Evolutionary conservation across 2,888 invertebrate genomes (phyloP), one percentile per base, ranked within the genome.

Genomic region (Pollenia amentaria): DNA sequence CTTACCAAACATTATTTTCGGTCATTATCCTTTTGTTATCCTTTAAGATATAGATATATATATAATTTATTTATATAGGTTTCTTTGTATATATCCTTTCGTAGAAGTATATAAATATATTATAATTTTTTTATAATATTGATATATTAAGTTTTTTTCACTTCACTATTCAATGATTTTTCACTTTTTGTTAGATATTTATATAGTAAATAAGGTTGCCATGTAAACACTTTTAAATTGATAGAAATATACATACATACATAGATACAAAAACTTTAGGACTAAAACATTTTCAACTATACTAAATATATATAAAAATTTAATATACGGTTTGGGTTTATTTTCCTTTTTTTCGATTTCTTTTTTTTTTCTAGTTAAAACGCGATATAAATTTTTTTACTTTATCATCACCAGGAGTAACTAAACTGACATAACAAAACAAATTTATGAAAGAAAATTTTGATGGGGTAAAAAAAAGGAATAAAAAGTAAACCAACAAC

Each of bases 1-100:
- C 88, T 85, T 85, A 88, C 88, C 88, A 82, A 87, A 67, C 77
- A 53, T 48, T 84, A 72, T 70, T 75, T 88, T 88, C 84, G 85
- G 83, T 88, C 89, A 91, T 89, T 90, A 90, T 90, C 90, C 89
- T 91, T 89, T 88, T 89, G 88, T 91, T 91, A 92, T 92, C 90
- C 91, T 90, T 89, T 55, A 77, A 46, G 51, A 53, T 44, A 53
- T 48, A 64, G 53, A 51, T 65, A 14, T 42, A 29, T 51, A 7
- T 67, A 12, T 42, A 29, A 29, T 46, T 18, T 6, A 16, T n/a
- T 29, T 29, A 21, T n/a, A 57, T 10, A 38, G 29, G 10, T 62
- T 40, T 62, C 29, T 29, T 29, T 18, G 38, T 42, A 12, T 72
- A 55, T 65, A 72, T 76, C 16, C 44, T 55, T 62, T 21, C 44